Percentiles rank a stretch among this genome's conserved stretches.
These are phyloP conservation scores for Lutjanus campechanus DNA, from an alignment of 2,797 vertebrate genomes.

Conservation along the genomic window DNA sequence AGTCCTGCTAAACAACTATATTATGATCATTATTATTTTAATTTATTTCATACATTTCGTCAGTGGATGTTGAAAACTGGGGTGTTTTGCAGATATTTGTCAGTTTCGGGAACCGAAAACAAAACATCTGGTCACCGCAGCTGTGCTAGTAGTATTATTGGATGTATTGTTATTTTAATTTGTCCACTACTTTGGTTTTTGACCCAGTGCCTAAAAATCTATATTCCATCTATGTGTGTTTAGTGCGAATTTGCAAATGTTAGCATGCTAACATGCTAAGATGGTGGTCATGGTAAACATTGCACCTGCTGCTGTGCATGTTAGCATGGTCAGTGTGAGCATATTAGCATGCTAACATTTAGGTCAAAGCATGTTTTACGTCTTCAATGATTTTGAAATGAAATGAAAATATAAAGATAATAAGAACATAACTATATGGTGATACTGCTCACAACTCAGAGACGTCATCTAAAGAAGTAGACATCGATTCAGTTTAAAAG, in stretches of 20 bases:
- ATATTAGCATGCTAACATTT: background rate
- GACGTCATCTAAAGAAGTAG: background rate
- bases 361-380: background rate
- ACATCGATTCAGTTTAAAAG: background rate
- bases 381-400: background rate
- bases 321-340: background rate
- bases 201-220: background rate
- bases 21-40: too few relatives aligned
- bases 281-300: background rate
- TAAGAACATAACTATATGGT: background rate
- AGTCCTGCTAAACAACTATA: too few relatives aligned
- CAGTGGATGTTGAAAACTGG: too few relatives aligned
- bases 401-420: background rate
- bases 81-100: too few relatives aligned
- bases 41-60: too few relatives aligned
- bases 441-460: background rate
- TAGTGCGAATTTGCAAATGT: background rate
- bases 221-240: background rate
- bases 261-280: background rate
- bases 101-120: too few relatives aligned
- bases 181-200: background rate
- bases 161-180: too few relatives aligned
- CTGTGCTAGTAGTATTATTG: too few relatives aligned
- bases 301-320: background rate
- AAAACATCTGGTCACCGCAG: too few relatives aligned